A percentile compares a stretch with the other conserved stretches of the same genome.
Evolutionary conservation across 2,797 vertebrate genomes (phyloP).

Genomic region (Morelia viridis): DNA sequence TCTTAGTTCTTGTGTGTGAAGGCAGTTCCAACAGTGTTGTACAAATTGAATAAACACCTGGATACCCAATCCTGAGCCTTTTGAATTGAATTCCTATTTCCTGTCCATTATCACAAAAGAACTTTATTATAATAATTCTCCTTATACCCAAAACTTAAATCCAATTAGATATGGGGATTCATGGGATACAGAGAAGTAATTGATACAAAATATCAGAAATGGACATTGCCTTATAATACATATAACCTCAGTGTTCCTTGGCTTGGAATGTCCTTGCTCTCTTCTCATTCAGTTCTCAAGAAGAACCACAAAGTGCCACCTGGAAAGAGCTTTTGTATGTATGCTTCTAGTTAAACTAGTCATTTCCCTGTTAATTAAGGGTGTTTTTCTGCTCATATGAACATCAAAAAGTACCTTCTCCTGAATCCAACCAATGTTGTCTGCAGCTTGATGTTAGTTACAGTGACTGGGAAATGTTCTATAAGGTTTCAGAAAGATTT

Average conservation of each 20-base stretch:
- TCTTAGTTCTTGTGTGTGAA: not conserved
- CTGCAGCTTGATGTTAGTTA: not conserved
- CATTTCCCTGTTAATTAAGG: not conserved
- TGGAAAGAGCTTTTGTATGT: not conserved
- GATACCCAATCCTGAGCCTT: not conserved
- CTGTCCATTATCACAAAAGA: not conserved
- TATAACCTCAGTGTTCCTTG: not conserved
- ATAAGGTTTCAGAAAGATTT: not conserved
- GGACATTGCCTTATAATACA: not conserved
- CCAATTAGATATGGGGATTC: not conserved
- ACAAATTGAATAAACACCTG: not conserved
- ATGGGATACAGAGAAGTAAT: not conserved
- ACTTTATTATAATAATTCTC: not conserved
- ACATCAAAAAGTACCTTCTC: not conserved
- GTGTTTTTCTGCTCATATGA: not conserved
- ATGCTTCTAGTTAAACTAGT: not conserved
- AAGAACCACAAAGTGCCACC: not conserved
- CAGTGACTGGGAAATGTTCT: not conserved
- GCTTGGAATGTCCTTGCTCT: not conserved
- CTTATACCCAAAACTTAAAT: not conserved
- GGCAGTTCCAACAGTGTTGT: not conserved
- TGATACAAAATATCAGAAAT: not conserved
- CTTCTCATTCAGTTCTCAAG: not conserved
- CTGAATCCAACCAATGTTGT: not conserved
- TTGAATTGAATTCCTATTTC: not conserved